Base-by-base conservation (phyloP, 2,888 invertebrate species). In the Mythimna ferrago region DNA sequence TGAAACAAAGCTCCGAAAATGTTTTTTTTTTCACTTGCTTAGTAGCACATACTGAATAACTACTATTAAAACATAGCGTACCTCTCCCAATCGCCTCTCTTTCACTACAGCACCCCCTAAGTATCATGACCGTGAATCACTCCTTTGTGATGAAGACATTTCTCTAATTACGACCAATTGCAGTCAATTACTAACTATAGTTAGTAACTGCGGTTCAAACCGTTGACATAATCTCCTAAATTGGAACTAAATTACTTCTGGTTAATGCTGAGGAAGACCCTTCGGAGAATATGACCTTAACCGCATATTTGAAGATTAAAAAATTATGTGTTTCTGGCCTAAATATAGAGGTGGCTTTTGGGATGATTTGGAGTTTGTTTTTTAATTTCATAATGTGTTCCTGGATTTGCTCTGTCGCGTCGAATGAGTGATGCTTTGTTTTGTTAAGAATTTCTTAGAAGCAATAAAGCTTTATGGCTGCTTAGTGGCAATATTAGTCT, bases 161-260 rank as follows among this genome's bases (percentile, higher is more conserved):
- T 87, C 80, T 81, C 76, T 75, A 78, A 85, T 86, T 84, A 77
- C 71, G 41, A 73, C 62, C 86, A 89, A 88, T 89, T 89, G 84
- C 67, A 62, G 60, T 77, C 82, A 86, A 86, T 88, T 83, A 76
- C 71, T 65, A 70, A 76, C 82, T 83, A 83, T 83, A 81, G 69
- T 73, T 73, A 62, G 70, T 71, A 62, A 48, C 61, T 44, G 76
- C 76, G 66, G 74, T 78, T 78, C 69, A 78, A 76, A 41, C 35
- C 61, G 48, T 64, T 80, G 82, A 80, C 72, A 73, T 81, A 82
- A 85, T 81, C 61, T 51, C 48, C 58, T 72, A 48, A 80, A 67
- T 83, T 83, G 64, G 68, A 44, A 67, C 61, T 14, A 54, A 68
- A 65, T 70, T 56, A 58, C 58, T 63, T 63, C 60, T 61, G 44